Evolutionary conservation across 2,113 vertebrate genomes (phyloP).

Genomic region (Edolisoma coerulescens): DNA sequence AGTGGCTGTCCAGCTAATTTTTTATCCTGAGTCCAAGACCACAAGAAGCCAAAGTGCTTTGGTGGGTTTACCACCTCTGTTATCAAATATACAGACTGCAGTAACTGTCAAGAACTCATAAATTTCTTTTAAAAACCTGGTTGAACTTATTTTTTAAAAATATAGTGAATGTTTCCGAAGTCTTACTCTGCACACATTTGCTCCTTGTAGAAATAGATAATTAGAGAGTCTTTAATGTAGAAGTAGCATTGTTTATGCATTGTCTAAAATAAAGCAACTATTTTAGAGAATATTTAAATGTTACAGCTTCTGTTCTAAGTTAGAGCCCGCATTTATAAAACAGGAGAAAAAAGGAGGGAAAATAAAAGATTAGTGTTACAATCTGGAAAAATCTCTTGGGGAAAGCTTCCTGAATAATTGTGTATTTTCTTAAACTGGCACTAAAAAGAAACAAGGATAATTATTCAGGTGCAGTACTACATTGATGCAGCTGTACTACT

Average conservation of each 20-base stretch:
- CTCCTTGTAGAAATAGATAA: background rate
- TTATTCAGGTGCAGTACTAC: background rate
- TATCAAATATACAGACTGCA: background rate
- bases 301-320: background rate
- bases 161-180: background rate
- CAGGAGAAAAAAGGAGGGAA: background rate
- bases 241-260: background rate
- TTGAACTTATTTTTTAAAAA: background rate
- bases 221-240: background rate
- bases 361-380: background rate
- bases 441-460: background rate
- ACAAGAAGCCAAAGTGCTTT: background rate
- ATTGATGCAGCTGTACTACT: background rate
- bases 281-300: background rate
- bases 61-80: background rate
- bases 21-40: background rate
- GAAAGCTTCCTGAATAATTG: background rate
- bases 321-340: background rate
- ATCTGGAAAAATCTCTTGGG: background rate
- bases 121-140: background rate
- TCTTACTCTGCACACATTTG: background rate
- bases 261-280: background rate
- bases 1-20: background rate
- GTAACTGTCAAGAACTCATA: background rate
- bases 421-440: background rate